Evolutionary conservation across 2,797 vertebrate genomes (phyloP).

Genomic region (Mormyrops boulengeri): DNA sequence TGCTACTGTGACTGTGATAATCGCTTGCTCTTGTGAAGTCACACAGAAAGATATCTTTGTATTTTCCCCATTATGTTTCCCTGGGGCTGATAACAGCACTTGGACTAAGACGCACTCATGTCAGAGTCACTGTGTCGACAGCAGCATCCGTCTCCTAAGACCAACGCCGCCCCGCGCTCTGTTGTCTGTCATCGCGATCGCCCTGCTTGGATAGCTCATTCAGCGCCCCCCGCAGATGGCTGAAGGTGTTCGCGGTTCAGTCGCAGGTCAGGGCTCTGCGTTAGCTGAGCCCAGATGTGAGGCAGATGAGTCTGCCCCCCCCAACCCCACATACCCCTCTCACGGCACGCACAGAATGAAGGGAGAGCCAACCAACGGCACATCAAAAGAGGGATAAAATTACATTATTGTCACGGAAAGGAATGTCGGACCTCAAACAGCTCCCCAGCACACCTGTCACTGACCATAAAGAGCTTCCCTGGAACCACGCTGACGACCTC

Average conservation of each 20-base stretch:
- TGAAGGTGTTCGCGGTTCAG: background rate
- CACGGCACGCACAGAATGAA: background rate
- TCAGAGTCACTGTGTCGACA: background rate
- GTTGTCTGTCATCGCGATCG: background rate
- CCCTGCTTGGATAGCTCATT: background rate
- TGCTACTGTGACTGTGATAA: background rate
- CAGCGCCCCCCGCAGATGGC: background rate
- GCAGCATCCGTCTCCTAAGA: background rate
- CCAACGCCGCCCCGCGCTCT: background rate
- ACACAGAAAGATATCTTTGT: conserved; percentile 41
- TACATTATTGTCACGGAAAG: background rate
- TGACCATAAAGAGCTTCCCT: background rate
- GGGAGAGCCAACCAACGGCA: background rate
- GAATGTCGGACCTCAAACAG: background rate
- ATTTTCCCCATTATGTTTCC: conserved; percentile 42
- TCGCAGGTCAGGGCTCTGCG: background rate
- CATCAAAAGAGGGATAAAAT: conserved; percentile 7
- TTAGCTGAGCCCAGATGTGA: background rate
- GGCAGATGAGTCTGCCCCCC: background rate
- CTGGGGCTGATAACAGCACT: conserved; percentile 42
- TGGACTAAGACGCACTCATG: conserved; percentile 36
- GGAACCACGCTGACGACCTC: background rate
- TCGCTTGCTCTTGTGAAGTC: conserved; percentile 9
- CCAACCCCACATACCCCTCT: background rate
- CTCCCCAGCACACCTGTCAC: background rate